A percentile compares a stretch with the other conserved stretches of the same genome.
phyloP scores from a whole-genome alignment of 2,113 vertebrate species.

The Gobio gobio region DNA sequence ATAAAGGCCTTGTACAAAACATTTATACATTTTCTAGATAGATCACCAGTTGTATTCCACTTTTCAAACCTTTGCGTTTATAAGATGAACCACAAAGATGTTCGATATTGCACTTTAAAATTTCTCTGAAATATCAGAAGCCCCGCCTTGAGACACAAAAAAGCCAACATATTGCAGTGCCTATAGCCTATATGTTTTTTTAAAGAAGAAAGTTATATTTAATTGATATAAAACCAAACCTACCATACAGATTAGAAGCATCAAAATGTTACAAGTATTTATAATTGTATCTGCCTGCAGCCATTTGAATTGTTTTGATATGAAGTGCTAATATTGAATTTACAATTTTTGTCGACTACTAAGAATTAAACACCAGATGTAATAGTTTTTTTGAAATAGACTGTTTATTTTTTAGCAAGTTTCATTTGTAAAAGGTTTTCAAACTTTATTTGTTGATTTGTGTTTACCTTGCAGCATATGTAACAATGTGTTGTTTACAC shows the following conservation, averaged over 20 bases:
- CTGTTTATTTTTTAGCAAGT: conserved; percentile 42
- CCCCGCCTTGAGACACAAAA: background rate
- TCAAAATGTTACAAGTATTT: background rate
- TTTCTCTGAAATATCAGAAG: background rate
- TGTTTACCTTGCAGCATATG: conserved; percentile 1
- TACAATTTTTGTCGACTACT: background rate
- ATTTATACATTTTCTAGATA: conserved; percentile 18
- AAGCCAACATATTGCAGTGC: background rate
- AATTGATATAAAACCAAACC: background rate
- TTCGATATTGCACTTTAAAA: conserved; percentile 41
- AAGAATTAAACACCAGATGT: background rate
- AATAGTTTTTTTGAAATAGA: background rate
- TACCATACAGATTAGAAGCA: background rate
- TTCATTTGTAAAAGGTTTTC: conserved; percentile 1
- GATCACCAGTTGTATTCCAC: conserved; percentile 14
- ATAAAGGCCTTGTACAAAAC: conserved; percentile 18
- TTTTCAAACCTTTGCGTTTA: conserved; percentile 33
- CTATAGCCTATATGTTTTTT: background rate
- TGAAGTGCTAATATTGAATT: background rate
- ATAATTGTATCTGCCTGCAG: background rate
- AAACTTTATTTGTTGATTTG: background rate
- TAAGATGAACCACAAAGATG: conserved; percentile 5
- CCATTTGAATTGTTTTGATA: background rate
- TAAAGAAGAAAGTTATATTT: background rate
- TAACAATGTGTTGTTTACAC: conserved; percentile 21